Conservation (phyloP, 2,888 invertebrate species). For the Ophion costatus region DNA sequence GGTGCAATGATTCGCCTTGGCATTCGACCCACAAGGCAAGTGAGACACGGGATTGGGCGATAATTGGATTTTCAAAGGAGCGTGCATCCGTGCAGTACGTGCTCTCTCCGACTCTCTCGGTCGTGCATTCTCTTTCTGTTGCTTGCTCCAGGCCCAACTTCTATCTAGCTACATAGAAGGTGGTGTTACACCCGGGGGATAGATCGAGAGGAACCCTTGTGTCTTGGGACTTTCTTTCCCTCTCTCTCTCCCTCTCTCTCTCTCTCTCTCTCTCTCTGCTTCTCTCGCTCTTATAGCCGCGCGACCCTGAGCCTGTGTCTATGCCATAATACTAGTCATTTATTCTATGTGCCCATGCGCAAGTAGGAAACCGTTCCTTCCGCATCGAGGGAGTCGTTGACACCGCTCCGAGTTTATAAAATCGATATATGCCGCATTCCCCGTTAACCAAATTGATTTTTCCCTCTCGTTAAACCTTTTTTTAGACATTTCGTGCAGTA, state of each 20-base stretch:
- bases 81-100: slow-evolving; percentile 61
- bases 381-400: slow-evolving; percentile 64
- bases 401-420: slow-evolving; percentile 53
- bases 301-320: slow-evolving; percentile 32
- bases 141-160: slow-evolving; percentile 14
- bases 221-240: slow-evolving; percentile 19
- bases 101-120: slow-evolving; percentile 45
- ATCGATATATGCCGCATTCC: slow-evolving; percentile 28
- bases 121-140: slow-evolving; percentile 2
- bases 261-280: slow-evolving; percentile 40
- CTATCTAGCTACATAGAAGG: slow-evolving; percentile 33
- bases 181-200: slow-evolving; percentile 43
- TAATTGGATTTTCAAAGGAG: slow-evolving; percentile 71
- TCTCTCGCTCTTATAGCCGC: slow-evolving; percentile 32
- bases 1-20: slow-evolving; percentile 48
- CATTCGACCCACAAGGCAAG: slow-evolving; percentile 55
- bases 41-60: slow-evolving; percentile 57
- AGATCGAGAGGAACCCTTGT: slow-evolving; percentile 48
- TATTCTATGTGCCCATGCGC: slow-evolving; percentile 47
- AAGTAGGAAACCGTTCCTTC: slow-evolving; percentile 61
- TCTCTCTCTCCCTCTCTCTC: slow-evolving; percentile 46
- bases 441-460: background rate
- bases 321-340: slow-evolving; percentile 39
- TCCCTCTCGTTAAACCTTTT: slow-evolving; percentile 1
- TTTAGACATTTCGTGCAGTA: background rate